Evolutionary conservation across 2,888 invertebrate genomes (phyloP).

Genomic region (Drosophila pegasa): DNA sequence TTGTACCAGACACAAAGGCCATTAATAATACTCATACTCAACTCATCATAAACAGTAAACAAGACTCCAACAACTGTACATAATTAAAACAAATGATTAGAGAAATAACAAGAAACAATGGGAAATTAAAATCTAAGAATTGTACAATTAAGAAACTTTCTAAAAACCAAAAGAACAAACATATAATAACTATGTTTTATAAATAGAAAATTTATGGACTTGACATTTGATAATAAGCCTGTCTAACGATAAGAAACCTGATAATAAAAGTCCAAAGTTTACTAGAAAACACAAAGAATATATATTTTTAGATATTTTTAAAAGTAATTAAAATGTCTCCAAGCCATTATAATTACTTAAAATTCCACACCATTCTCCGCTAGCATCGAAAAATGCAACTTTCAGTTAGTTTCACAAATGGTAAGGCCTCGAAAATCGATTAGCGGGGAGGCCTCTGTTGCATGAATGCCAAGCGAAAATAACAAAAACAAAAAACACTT

Average conservation of each 20-base stretch:
- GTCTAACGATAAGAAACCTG: too few relatives aligned
- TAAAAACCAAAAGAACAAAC: background rate
- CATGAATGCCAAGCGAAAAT: constrained; percentile 34
- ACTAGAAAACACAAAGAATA: background rate
- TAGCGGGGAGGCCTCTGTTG: constrained; percentile 7
- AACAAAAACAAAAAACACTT: too few relatives aligned
- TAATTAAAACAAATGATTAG: constrained; percentile 49
- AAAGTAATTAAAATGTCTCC: background rate
- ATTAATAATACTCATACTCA: constrained; percentile 63
- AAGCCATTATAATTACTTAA: background rate
- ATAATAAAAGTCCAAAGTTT: background rate
- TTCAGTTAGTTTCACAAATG: constrained; percentile 8
- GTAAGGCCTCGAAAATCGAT: constrained; percentile 52
- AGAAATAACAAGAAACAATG: constrained; percentile 4
- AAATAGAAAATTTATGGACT: background rate
- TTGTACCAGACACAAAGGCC: constrained; percentile 54
- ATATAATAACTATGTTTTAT: background rate
- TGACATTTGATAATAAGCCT: background rate
- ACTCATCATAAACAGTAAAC: constrained; percentile 31
- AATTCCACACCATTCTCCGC: background rate
- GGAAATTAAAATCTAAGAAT: background rate
- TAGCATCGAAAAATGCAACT: background rate
- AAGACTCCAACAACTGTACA: constrained; percentile 39
- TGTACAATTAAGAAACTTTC: background rate
- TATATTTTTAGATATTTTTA: background rate